These are phyloP conservation scores for Lerema accius DNA, from an alignment of 1,140 invertebrate species.

Conservation along the genomic window DNA sequence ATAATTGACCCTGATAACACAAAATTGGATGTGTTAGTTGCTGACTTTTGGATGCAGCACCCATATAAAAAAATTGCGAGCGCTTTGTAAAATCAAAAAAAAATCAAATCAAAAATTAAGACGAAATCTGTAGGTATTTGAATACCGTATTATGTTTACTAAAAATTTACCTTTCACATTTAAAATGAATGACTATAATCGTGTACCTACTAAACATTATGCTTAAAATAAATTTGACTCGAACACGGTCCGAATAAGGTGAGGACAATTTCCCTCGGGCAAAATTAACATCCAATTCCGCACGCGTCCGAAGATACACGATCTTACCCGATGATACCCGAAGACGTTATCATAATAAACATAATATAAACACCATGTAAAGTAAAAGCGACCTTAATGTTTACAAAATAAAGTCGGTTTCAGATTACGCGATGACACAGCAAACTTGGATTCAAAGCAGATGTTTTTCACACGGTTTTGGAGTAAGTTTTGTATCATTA, in stretches of 20 bases:
- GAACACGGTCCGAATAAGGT: constrained; percentile 41
- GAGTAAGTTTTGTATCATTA: constrained; percentile 73
- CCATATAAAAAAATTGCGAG: no score
- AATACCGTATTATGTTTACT: constrained; percentile 8
- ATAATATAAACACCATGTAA: background rate
- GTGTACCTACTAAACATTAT: constrained; percentile 36
- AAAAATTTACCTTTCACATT: constrained; percentile 22
- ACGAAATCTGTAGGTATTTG: no score
- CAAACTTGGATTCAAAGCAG: constrained; percentile 51
- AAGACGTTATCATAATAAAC: constrained; percentile 47
- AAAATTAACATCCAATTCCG: constrained; percentile 35
- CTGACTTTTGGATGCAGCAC: no score
- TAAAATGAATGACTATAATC: constrained; percentile 37
- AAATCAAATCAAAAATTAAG: no score
- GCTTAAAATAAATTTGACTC: constrained; percentile 50
- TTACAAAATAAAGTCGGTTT: constrained; percentile 18
- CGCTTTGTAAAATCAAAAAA: constrained; percentile 1
- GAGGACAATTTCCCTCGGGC: constrained; percentile 43
- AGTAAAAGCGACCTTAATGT: constrained; percentile 27
- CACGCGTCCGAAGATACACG: constrained; percentile 57
- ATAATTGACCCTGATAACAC: no score
- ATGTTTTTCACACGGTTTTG: constrained; percentile 71
- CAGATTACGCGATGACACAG: constrained; percentile 31
- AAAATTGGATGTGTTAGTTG: no score
- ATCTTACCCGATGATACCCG: constrained; percentile 44